Evolutionary conservation across 1,140 invertebrate species (phyloP).

Genomic region (Pectinophora gossypiella): DNA sequence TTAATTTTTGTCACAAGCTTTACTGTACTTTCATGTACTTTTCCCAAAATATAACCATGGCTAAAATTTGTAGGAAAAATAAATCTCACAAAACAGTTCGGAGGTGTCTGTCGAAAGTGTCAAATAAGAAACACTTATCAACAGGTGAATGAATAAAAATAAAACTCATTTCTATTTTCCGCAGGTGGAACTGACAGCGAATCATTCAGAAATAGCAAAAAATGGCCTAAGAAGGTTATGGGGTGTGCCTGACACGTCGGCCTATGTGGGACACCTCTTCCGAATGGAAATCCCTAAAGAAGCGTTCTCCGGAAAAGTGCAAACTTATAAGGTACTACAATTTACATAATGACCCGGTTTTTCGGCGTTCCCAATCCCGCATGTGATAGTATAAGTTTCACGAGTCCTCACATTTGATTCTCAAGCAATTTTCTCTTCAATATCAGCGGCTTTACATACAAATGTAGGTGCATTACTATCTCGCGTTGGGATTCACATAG

Average conservation of each 20-base stretch:
- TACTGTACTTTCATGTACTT: no score
- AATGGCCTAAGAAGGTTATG: slow-evolving; percentile 72
- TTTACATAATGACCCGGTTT: slow-evolving; percentile 1
- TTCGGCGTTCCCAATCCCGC: not conserved
- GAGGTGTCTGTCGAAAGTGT: no score
- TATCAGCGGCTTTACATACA: no score
- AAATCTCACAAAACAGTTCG: no score
- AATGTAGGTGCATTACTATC: no score
- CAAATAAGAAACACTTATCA: no score
- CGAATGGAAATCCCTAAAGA: slow-evolving; percentile 74
- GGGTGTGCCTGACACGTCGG: slow-evolving; percentile 73
- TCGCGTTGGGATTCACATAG: no score
- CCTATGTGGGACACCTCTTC: slow-evolving; percentile 71
- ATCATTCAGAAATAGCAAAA: slow-evolving; percentile 67
- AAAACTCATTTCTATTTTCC: not conserved
- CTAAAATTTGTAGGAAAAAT: no score
- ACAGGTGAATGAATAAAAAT: no score
- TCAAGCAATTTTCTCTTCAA: not conserved
- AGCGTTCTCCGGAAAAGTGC: slow-evolving; percentile 68
- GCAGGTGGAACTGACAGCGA: slow-evolving; percentile 61
- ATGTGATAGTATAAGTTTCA: not conserved
- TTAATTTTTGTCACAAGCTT: no score
- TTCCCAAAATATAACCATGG: no score
- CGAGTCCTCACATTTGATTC: no score
- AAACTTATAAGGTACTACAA: slow-evolving; percentile 61